Percentiles rank a stretch among this genome's conserved stretches.
These are phyloP conservation scores for Dorcus parallelipipedus DNA, from an alignment of 2,888 invertebrate genomes.

Conservation along the genomic window DNA sequence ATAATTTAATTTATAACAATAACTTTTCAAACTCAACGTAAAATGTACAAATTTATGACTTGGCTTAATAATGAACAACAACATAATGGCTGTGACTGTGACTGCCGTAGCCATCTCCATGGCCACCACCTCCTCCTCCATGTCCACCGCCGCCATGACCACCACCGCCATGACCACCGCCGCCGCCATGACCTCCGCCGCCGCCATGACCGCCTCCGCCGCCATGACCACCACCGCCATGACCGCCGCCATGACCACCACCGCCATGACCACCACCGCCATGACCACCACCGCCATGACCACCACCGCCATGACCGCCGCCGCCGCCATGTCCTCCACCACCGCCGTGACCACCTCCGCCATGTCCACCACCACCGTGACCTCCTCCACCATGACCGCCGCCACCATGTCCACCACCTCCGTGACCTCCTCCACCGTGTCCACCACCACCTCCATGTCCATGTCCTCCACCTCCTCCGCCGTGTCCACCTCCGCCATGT, in stretches of 20 bases:
- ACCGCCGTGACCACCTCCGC: conserved; percentile 53
- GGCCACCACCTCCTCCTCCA: conserved; percentile 3
- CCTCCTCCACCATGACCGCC: conserved; percentile 58
- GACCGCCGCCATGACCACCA: conserved; percentile 62
- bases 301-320: not conserved
- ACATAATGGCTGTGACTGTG: conserved; percentile 9
- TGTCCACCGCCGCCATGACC: conserved; percentile 7
- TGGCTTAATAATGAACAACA: conserved; percentile 6
- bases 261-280: conserved; percentile 41
- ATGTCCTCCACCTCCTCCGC: conserved; percentile 52
- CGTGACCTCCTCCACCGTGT: conserved; percentile 54
- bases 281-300: conserved; percentile 17
- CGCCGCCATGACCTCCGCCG: conserved; percentile 23
- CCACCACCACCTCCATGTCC: not conserved
- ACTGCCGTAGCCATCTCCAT: conserved; percentile 9
- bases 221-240: conserved; percentile 61
- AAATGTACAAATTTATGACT: not conserved
- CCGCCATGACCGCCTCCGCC: conserved; percentile 69
- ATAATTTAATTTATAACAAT: conserved; percentile 1
- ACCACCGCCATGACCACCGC: conserved; percentile 48
- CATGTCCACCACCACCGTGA: not conserved
- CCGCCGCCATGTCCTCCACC: conserved; percentile 38
- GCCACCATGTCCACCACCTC: conserved; percentile 64
- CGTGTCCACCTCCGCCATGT: conserved; percentile 60
- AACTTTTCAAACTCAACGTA: not conserved